Evolutionary conservation across 2,113 vertebrate species (phyloP), one percentile per base, ranked within the genome.

Genomic region (Tachuris rubrigastra): DNA sequence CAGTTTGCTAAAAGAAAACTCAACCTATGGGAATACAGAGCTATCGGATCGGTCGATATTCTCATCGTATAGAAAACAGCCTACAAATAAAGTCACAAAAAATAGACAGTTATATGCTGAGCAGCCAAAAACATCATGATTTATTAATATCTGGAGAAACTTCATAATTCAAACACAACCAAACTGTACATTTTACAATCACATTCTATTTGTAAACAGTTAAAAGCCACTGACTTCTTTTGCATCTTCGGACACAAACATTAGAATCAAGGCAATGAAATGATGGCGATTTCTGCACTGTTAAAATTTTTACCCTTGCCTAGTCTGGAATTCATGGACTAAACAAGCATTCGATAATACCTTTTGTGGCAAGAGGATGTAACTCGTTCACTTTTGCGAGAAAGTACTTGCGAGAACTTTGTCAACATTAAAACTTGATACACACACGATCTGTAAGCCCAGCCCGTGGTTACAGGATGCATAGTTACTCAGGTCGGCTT

Each of bases 141-240:
- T 99, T 98, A 98, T 98, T 98, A 98, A 98, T 98, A 98, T 98
- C 97, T 96, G 98, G 98, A 99, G 98, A 98, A 98, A 99, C 98
- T 98, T 99, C 98, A 99, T 99, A 99, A 98, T 98, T 97, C 97
- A 98, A 98, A 98, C 98, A 98, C 97, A 98, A 98, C 98, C 97
- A 98, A 98, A 99, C 98, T 98, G 98, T 98, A 99, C 98, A 99
- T 98, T 98, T 99, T 99, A 99, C 99, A 99, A 99, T 99, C 99
- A 99, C 99, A 98, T 99, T 99, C 99, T 99, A 99, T 99, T 98
- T 99, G 99, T 99, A 99, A 99, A 99, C 99, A 99, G 99, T 99
- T 99, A 99, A 99, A 99, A 99, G 99, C 99, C 99, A 99, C 99
- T 99, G 99, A 99, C 98, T 99, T 99, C 98, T 99, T 98, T 97